These are phyloP conservation scores for Drosophila gaucha DNA, from an alignment of 2,888 invertebrate genomes.

Conservation along the genomic window DNA sequence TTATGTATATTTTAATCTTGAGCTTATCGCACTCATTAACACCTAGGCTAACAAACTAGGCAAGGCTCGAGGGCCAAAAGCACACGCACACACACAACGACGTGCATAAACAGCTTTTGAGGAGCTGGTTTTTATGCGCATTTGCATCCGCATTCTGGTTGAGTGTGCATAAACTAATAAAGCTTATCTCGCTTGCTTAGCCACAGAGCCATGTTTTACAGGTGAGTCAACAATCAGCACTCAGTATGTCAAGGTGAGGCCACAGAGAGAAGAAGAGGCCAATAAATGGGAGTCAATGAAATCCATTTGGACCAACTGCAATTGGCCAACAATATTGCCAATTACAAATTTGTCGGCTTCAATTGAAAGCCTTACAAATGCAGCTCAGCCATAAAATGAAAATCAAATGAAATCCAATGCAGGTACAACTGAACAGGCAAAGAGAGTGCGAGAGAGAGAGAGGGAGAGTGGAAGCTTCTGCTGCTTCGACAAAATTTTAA, in stretches of 20 bases:
- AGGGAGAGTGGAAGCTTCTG: constrained; percentile 40
- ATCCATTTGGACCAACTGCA: constrained; percentile 19
- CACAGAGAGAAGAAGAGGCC: constrained; percentile 3
- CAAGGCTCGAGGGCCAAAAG: constrained; percentile 24
- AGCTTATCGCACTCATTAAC: constrained; percentile 78
- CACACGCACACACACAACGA: not conserved
- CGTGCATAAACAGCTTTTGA: constrained; percentile 31
- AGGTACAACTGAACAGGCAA: not conserved
- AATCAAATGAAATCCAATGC: constrained; percentile 66
- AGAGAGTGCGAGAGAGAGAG: not conserved
- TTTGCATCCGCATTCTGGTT: constrained; percentile 7
- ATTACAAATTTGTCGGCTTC: constrained; percentile 73
- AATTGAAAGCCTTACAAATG: constrained; percentile 77
- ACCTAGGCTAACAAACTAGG: constrained; percentile 41
- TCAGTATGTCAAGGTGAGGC: constrained; percentile 65
- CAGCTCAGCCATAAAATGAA: constrained; percentile 69
- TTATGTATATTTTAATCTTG: constrained; percentile 76
- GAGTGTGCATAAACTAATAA: constrained; percentile 69
- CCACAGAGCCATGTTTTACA: constrained; percentile 8
- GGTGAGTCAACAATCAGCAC: constrained; percentile 38
- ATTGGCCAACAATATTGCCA: constrained; percentile 59
- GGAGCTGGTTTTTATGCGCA: constrained; percentile 37
- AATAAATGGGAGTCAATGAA: constrained; percentile 12
- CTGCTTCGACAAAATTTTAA: constrained; percentile 72
- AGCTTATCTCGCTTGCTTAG: constrained; percentile 65